Percentiles rank a stretch among this genome's conserved stretches.
Evolutionary conservation across 2,888 invertebrate genomes (phyloP).

Genomic region (Drosophila formosana): DNA sequence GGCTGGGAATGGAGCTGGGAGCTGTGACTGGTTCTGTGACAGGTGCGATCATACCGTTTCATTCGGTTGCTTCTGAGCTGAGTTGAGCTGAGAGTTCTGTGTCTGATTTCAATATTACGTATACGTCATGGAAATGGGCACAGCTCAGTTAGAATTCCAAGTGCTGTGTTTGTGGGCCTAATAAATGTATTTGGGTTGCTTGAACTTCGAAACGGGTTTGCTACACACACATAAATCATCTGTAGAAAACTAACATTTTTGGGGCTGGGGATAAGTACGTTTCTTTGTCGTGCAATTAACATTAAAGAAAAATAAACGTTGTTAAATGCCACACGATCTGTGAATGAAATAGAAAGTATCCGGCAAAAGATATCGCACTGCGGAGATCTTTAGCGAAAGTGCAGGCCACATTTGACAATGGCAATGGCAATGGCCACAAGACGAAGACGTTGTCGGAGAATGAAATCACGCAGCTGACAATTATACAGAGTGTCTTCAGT

Average conservation of each 20-base stretch:
- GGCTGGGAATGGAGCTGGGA: conserved; percentile 17
- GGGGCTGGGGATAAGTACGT: conserved; percentile 1
- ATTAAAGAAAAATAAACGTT: conserved; percentile 35
- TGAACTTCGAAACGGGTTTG: conserved; percentile 46
- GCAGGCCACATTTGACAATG: conserved; percentile 18
- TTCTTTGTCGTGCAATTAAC: conserved; percentile 29
- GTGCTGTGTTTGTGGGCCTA: conserved; percentile 23
- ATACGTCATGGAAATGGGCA: conserved; percentile 52
- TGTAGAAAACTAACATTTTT: neutral
- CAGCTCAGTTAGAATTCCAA: conserved; percentile 15
- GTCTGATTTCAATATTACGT: conserved; percentile 73
- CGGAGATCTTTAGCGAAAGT: conserved; percentile 31
- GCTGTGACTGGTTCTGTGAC: conserved; percentile 44
- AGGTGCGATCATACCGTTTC: conserved; percentile 43
- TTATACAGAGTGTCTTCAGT: conserved; percentile 16
- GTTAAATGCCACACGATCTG: conserved; percentile 37
- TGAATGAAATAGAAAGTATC: conserved; percentile 75
- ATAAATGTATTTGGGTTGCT: conserved; percentile 76
- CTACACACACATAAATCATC: conserved; percentile 1
- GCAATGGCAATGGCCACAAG: conserved; percentile 9
- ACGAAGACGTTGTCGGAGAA: conserved; percentile 13
- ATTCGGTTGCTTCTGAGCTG: neutral
- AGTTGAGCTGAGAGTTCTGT: conserved; percentile 30
- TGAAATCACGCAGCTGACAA: conserved; percentile 35
- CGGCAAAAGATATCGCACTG: conserved; percentile 16